Percentiles rank a stretch among this genome's conserved stretches.
These are phyloP conservation scores for Apocheima hispidaria DNA, from an alignment of 2,888 invertebrate species.

Conservation along the genomic window DNA sequence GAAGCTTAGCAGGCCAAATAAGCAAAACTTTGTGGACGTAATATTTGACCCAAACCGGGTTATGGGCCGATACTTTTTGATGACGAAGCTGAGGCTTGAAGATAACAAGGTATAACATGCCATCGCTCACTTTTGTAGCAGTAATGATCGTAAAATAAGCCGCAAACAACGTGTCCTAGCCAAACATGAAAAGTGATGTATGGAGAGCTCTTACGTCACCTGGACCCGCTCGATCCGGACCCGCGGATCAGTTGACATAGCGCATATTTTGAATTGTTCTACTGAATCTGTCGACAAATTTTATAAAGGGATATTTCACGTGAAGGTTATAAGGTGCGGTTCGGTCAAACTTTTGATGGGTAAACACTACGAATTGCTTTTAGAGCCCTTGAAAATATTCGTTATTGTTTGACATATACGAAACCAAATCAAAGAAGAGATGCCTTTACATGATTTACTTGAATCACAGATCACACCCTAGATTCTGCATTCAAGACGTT, in stretches of 20 bases:
- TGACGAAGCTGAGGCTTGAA: slow-evolving; percentile 34
- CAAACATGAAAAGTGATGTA: slow-evolving; percentile 26
- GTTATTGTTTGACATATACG: neutral
- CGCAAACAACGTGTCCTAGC: slow-evolving; percentile 23
- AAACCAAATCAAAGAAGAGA: neutral
- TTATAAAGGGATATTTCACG: too few species aligned
- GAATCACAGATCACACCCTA: too few species aligned
- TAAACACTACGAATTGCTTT: neutral
- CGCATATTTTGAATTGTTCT: too few species aligned
- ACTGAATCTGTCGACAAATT: neutral
- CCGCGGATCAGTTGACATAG: too few species aligned
- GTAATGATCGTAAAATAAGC: slow-evolving; percentile 28
- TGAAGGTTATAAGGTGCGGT: too few species aligned
- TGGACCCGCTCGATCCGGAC: too few species aligned
- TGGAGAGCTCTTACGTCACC: neutral
- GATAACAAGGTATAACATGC: slow-evolving; percentile 31
- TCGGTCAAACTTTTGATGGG: too few species aligned
- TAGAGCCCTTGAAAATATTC: neutral
- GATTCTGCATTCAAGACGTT: too few species aligned
- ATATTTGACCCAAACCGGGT: slow-evolving; percentile 35
- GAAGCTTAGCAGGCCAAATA: slow-evolving; percentile 31
- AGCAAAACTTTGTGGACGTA: slow-evolving; percentile 30
- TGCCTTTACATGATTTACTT: too few species aligned
- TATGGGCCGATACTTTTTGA: slow-evolving; percentile 35
- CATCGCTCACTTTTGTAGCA: slow-evolving; percentile 30